Conservation (phyloP, 35 echinoderm and acorn worm genomes). For the Heliocidaris erythrogramma region DNA sequence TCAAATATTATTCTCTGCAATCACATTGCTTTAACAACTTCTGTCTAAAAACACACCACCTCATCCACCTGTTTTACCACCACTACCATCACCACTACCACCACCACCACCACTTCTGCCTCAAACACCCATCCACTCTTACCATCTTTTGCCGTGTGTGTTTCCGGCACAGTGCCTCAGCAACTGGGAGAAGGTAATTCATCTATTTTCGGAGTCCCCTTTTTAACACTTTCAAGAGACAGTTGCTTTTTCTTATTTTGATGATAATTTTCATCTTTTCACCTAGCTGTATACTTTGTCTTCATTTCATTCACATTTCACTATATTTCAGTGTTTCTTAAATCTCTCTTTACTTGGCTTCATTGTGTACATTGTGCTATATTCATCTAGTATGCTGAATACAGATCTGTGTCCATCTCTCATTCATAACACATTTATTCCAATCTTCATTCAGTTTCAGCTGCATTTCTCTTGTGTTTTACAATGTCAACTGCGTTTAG, state of each 20-base stretch:
- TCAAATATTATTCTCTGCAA: background rate
- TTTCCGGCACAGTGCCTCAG: constrained; percentile 88
- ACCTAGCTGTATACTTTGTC: constrained; percentile 19
- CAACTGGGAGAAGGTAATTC: constrained; percentile 98
- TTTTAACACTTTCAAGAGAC: constrained; percentile 29
- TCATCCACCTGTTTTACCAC: constrained; percentile 15
- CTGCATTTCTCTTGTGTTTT: background rate
- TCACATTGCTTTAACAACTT: constrained; percentile 23
- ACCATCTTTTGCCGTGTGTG: constrained; percentile 59
- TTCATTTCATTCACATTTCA: constrained; percentile 27
- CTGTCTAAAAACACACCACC: constrained; percentile 47
- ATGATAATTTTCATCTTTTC: constrained; percentile 31
- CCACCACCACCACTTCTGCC: constrained; percentile 28
- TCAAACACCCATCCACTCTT: constrained; percentile 25
- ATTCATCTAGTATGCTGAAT: background rate
- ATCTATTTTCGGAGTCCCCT: constrained; percentile 25
- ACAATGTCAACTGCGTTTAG: background rate
- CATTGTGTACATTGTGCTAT: background rate
- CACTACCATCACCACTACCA: constrained; percentile 37
- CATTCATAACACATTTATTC: background rate
- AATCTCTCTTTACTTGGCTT: background rate
- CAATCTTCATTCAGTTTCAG: background rate
- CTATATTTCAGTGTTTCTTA: background rate
- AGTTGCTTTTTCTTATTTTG: constrained; percentile 44
- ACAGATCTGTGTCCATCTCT: background rate